Conservation (phyloP, 2,797 vertebrate species). For the Cryptoprocta ferox region DNA sequence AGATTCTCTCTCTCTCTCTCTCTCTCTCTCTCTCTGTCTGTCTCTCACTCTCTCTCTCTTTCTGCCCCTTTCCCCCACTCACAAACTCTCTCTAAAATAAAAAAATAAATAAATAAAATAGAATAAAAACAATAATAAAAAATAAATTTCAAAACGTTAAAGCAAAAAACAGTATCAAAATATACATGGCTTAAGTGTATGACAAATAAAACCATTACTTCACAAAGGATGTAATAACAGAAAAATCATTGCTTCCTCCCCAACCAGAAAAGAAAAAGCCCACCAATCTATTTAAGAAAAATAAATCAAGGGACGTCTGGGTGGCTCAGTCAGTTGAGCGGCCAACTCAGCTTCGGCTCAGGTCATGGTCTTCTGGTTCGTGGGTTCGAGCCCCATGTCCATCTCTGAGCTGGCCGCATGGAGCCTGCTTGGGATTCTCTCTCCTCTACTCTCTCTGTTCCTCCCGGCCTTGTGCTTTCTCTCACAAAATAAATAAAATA, state of each 20-base stretch:
- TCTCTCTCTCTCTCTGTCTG: no score
- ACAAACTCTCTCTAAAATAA: no score
- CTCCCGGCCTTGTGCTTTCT: no score
- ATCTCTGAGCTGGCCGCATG: neutral
- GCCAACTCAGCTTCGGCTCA: neutral
- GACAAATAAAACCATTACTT: neutral
- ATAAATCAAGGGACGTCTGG: neutral
- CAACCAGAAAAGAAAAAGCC: neutral
- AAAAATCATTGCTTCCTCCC: neutral
- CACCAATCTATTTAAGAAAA: neutral
- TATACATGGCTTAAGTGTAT: neutral
- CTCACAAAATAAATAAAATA: neutral
- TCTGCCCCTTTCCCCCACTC: no score
- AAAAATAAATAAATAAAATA: no score
- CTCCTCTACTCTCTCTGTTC: neutral
- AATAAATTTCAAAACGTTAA: slow-evolving; percentile 34
- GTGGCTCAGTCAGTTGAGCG: neutral
- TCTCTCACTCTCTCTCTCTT: no score
- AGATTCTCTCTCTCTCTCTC: no score
- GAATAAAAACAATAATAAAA: no score
- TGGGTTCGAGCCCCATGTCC: neutral
- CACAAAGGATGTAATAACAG: neutral
- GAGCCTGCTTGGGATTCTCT: neutral
- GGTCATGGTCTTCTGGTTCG: neutral
- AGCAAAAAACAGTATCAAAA: slow-evolving; percentile 14